Base-by-base conservation (phyloP, 1,140 invertebrate species). In the Cydia pomonella region DNA sequence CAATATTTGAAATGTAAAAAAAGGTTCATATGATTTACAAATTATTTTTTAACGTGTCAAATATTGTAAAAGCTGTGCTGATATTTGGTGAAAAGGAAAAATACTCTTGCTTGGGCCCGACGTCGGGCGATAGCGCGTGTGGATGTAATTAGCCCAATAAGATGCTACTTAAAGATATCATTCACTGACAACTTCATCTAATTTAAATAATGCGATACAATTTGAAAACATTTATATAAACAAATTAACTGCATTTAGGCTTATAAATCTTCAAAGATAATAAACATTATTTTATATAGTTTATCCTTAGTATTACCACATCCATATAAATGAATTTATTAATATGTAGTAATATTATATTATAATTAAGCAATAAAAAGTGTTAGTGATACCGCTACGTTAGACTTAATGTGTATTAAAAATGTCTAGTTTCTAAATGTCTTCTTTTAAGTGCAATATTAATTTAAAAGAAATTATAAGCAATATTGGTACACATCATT, bases 321-420 rank as follows among this genome's bases (percentile, higher is more conserved):
- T 86, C 84, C 85, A 87, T 82, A 82, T 81, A 82, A 86, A 87
- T 84, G 87, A 88, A 87, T 88, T 88, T 87, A 87, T 82, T 78
- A 81, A 81, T 83, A 85, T 77, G 80, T 85, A 83, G 80, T 75
- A 53, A 74, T 83, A 78, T 76, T 72, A 74, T 83, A 78, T 76
- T 72, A 50, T 59, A 73, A 73, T 73, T 90, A 88, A 91, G 89
- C 89, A 91, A 91, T 91, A 91, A 90, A 84, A 74, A 76, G 88
- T 90, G 89, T 91, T 91, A 91, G 89, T 91, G 89, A 91, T 87
- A 87, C 74, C n/a, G 86, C 86, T 90, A 88, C 79, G 79, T 84
- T 84, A 82, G 76, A 72, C 78, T 75, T 75, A 75, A 69, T 33
- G 76, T 74, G 82, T 76, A 78, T 77, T 75, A 73, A 81, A 80